Evolutionary conservation across 2,797 vertebrate species (phyloP).

Genomic region (Mustela erminea): DNA sequence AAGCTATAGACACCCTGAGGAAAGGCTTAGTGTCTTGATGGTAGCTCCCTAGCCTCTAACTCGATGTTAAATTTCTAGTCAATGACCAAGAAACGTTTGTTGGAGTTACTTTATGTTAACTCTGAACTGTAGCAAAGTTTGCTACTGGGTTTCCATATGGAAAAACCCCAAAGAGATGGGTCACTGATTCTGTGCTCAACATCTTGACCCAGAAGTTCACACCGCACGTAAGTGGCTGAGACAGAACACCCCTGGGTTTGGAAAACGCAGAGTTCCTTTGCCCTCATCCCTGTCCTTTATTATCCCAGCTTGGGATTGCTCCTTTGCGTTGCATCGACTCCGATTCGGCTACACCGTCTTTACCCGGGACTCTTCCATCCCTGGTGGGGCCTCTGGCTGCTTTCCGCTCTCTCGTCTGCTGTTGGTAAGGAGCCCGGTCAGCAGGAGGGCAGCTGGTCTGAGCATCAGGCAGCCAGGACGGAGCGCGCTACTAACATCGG

Average conservation of each 20-base stretch:
- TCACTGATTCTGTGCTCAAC: not conserved
- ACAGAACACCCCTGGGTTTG: not conserved
- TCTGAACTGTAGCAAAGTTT: not conserved
- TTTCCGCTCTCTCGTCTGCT: not conserved
- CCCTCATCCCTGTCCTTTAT: not conserved
- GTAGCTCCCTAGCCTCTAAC: not conserved
- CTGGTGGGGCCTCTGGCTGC: not conserved
- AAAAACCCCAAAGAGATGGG: not conserved
- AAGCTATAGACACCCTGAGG: not conserved
- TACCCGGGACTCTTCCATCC: not conserved
- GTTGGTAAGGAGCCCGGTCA: not conserved
- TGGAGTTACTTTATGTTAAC: conserved; percentile 38
- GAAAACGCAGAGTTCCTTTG: not conserved
- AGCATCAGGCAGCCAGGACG: not conserved
- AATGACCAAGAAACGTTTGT: not conserved
- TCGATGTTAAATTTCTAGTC: not conserved
- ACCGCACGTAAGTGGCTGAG: not conserved
- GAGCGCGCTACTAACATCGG: not conserved
- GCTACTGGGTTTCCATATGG: not conserved
- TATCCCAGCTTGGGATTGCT: not conserved
- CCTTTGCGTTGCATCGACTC: not conserved
- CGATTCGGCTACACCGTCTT: not conserved
- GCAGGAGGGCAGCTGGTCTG: not conserved
- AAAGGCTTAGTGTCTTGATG: not conserved
- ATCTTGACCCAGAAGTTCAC: not conserved